These are phyloP conservation scores for Rhinoderma darwinii DNA, from an alignment of 2,113 vertebrate species.

Conservation along the genomic window DNA sequence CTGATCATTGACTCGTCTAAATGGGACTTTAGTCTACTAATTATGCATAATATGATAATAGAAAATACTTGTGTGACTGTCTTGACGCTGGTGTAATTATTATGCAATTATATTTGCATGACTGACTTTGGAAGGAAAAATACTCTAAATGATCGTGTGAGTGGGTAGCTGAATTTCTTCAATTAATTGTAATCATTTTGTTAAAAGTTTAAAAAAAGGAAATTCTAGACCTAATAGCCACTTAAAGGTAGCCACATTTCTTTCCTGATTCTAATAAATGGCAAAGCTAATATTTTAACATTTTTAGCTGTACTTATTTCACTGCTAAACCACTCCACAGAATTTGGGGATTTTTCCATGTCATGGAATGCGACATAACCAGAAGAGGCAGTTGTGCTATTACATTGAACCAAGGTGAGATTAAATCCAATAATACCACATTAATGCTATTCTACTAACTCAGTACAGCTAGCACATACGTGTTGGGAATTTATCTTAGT, in stretches of 20 bases:
- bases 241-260: background rate
- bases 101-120: too few relatives aligned
- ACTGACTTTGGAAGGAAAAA: too few relatives aligned
- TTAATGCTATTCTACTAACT: constrained; percentile 5
- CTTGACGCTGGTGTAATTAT: too few relatives aligned
- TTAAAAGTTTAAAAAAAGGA: too few relatives aligned
- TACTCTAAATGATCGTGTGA: too few relatives aligned
- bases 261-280: background rate
- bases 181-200: too few relatives aligned
- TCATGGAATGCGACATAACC: background rate
- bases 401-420: background rate
- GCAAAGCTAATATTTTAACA: background rate
- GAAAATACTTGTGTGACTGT: background rate
- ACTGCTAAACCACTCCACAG: background rate
- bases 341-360: background rate
- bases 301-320: background rate
- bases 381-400: constrained; percentile 5
- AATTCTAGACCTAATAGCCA: too few relatives aligned
- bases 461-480: background rate
- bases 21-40: too few relatives aligned
- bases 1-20: too few relatives aligned
- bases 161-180: too few relatives aligned
- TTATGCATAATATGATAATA: background rate
- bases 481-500: background rate
- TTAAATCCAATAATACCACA: constrained; percentile 5